phyloP scores from a whole-genome alignment of 2,888 invertebrate genomes.

The Agapostemon virescens region DNA sequence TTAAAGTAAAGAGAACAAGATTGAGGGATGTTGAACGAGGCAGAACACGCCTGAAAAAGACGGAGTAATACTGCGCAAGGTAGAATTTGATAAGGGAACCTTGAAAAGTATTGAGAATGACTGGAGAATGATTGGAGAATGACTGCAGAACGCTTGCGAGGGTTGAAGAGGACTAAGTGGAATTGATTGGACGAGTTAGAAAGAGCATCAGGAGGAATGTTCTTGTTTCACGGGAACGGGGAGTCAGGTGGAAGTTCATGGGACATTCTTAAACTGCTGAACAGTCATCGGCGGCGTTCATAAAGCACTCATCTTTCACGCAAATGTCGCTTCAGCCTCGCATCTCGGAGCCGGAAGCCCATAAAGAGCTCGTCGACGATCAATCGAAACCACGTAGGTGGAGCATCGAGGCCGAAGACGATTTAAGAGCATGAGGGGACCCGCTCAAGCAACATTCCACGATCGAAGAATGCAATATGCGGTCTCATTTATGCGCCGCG shows the following conservation, averaged over 20 bases:
- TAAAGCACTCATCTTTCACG: conserved; percentile 19
- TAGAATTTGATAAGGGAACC: too few species aligned
- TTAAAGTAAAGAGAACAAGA: too few species aligned
- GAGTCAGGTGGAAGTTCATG: neutral
- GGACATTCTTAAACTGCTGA: neutral
- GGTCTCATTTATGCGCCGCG: conserved; percentile 70
- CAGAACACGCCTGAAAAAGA: too few species aligned
- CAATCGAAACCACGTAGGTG: conserved; percentile 69
- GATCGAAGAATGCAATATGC: conserved; percentile 73
- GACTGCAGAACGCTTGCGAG: too few species aligned
- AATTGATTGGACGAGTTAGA: too few species aligned
- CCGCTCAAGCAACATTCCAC: conserved; percentile 38
- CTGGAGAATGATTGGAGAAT: too few species aligned
- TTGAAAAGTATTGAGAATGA: too few species aligned
- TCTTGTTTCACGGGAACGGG: neutral
- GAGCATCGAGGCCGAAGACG: conserved; percentile 40
- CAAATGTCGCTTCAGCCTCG: conserved; percentile 20
- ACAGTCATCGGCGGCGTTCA: neutral
- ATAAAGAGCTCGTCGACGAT: conserved; percentile 59
- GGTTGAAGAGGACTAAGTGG: too few species aligned
- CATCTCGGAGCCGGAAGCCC: conserved; percentile 39
- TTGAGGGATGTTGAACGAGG: too few species aligned
- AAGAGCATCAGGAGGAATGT: too few species aligned
- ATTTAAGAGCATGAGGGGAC: conserved; percentile 41
- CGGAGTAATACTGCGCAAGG: too few species aligned